A percentile compares a stretch with the other conserved stretches of the same genome.
Conservation (phyloP, 2,888 invertebrate species). For the Danaus chrysippus region DNA sequence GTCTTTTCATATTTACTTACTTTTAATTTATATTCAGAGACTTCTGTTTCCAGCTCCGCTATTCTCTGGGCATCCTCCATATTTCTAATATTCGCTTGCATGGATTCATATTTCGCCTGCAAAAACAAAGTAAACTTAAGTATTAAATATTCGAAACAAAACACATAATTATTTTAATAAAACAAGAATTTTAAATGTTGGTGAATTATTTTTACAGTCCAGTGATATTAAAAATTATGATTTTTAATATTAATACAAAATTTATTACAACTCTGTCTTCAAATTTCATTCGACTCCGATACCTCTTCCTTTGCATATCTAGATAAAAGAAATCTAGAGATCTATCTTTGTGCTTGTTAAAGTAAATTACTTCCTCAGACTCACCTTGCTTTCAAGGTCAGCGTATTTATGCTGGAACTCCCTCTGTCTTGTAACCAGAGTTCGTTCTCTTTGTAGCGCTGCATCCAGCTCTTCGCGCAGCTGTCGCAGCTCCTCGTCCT, state of each 20-base stretch:
- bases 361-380: neutral
- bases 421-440: conserved; percentile 86
- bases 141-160: no score
- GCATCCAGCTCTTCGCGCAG: conserved; percentile 89
- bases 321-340: no score
- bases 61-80: conserved; percentile 96
- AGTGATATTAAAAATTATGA: no score
- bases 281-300: no score
- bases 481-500: conserved; percentile 95
- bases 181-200: no score
- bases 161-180: no score
- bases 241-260: no score
- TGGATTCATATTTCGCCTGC: conserved; percentile 91
- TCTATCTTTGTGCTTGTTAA: no score
- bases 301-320: no score
- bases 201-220: no score
- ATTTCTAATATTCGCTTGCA: conserved; percentile 95
- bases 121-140: conserved; percentile 12
- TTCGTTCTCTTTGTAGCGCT: conserved; percentile 85
- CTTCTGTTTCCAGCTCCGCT: conserved; percentile 95
- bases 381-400: conserved; percentile 81
- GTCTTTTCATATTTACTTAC: conserved; percentile 59
- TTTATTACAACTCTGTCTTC: no score
- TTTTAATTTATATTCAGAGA: conserved; percentile 95
- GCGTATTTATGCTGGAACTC: conserved; percentile 87